Base-by-base conservation (phyloP, 2,888 invertebrate species). In the Crematogaster levior region DNA sequence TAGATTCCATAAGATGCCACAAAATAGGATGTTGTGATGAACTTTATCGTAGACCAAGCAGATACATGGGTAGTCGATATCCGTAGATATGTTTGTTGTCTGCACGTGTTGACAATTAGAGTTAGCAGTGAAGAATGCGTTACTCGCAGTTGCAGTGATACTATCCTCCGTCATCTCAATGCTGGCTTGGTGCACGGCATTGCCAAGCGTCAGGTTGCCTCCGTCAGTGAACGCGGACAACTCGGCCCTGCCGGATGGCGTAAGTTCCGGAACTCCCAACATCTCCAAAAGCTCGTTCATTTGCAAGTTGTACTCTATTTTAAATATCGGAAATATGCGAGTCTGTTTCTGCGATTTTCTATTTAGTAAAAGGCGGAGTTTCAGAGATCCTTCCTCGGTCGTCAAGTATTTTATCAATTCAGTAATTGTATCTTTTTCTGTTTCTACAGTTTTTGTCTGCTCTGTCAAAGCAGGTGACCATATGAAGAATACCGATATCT, bases 331-430 rank as follows among this genome's bases (percentile, higher is more conserved):
- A 48, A 30, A 46, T 12, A 1, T n/a, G n/a, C 27, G 12, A 5
- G 2, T 10, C 0, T 4, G n/a, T 6, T 6, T 7, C 0, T 3
- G 24, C 0, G 24, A 0, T 1, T 24, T n/a, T 0, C 12, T 0
- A n/a, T 66, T 12, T 1, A 66, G 3, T 24, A 66, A 0, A 3
- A 1, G 10, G 3, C 15, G 48, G 48, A 66, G 46, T 12, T 30
- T n/a, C 1, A 1, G 18, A 48, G 7, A 7, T 48, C 66, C 66
- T 12, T 66, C 30, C 7, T 48, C 10, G 7, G 66, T 66, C n/a
- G 3, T 48, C 12, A 66, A 3, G 12, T 7, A n/a, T 18, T 48
- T 12, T 12, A 48, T 7, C 7, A 48, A 7, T 48, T 10, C n/a
- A n/a, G n/a, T n/a, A 15, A 66, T 6, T 43, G 1, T 18, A 9